Conservation (phyloP, 1,140 invertebrate genomes). For the Polypedilum pembai region DNA sequence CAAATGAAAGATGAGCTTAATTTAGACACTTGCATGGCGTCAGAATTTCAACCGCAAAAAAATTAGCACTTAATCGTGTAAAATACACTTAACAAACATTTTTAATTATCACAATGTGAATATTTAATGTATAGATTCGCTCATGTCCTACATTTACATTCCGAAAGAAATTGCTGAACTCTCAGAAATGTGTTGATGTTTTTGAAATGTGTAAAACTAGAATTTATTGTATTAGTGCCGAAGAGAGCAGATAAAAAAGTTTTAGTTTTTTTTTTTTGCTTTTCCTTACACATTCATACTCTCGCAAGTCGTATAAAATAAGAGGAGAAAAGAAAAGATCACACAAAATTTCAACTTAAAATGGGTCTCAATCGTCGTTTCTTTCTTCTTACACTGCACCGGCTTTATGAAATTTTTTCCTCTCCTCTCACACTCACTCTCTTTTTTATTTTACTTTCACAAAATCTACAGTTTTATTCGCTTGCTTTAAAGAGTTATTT, state of each 20-base stretch:
- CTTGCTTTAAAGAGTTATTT: neutral
- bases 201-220: neutral
- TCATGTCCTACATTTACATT: neutral
- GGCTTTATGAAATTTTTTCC: neutral
- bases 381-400: constrained; percentile 11
- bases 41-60: no score
- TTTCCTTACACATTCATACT: no score
- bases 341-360: neutral
- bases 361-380: constrained; percentile 5
- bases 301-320: no score
- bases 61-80: no score
- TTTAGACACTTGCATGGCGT: no score
- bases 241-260: neutral
- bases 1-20: no score
- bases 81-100: no score
- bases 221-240: constrained; percentile 3
- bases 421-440: neutral
- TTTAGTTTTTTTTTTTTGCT: neutral
- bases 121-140: neutral
- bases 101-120: no score
- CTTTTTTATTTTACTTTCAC: neutral
- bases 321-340: neutral
- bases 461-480: constrained; percentile 7
- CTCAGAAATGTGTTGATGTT: neutral
- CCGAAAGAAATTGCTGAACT: neutral